A percentile compares a stretch with the other conserved stretches of the same genome.
phyloP scores from a whole-genome alignment of 2,888 invertebrate species.

The Dynastes maya region DNA sequence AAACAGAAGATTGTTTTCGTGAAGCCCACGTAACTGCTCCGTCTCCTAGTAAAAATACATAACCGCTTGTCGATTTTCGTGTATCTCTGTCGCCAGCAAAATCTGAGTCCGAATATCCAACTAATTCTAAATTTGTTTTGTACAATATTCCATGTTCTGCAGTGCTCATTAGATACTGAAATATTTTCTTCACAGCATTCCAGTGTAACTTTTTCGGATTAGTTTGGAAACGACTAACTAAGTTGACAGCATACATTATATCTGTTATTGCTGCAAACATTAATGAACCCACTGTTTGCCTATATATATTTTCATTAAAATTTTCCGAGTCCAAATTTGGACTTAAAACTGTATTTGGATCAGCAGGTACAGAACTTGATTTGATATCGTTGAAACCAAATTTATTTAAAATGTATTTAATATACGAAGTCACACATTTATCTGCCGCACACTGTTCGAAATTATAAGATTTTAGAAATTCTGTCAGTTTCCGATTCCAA shows the following conservation, averaged over 20 bases:
- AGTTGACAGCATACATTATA: not conserved
- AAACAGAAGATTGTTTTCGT: constrained; percentile 29
- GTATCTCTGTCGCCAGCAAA: constrained; percentile 5
- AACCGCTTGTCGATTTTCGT: not conserved
- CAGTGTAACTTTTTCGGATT: not conserved
- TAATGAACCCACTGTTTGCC: not conserved
- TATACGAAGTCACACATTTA: not conserved
- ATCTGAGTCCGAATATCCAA: not conserved
- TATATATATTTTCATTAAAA: not conserved
- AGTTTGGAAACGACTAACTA: not conserved
- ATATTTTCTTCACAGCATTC: not conserved
- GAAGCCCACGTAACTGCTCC: too few species aligned
- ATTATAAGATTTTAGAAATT: too few species aligned
- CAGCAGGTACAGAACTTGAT: too few species aligned
- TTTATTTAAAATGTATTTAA: not conserved
- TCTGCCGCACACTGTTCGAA: too few species aligned
- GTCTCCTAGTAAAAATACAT: not conserved
- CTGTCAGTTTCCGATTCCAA: too few species aligned
- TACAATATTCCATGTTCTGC: not conserved
- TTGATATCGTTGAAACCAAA: not conserved
- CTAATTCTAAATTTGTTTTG: not conserved
- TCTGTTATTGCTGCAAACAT: not conserved
- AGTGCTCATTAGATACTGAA: not conserved
- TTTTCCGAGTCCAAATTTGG: not conserved
- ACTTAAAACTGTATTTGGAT: too few species aligned